phyloP scores from a whole-genome alignment of 2,113 vertebrate genomes.

The Dromiciops gliroides region DNA sequence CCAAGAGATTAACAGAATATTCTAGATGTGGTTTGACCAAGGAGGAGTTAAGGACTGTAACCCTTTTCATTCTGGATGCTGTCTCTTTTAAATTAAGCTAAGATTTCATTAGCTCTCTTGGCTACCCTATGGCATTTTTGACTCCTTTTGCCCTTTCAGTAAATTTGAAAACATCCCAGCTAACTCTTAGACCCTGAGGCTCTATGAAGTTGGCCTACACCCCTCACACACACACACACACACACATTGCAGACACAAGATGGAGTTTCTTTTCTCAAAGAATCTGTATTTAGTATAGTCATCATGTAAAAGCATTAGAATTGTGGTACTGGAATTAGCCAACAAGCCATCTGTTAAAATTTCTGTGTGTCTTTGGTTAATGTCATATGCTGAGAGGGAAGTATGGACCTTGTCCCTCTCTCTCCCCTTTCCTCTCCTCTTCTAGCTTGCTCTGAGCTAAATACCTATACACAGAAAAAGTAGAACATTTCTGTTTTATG shows the following conservation, averaged over 20 bases:
- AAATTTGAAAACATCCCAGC: background rate
- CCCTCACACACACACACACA: too few species aligned
- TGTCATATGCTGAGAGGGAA: background rate
- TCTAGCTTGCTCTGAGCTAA: background rate
- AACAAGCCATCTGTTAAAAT: background rate
- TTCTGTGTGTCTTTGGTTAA: background rate
- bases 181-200: background rate
- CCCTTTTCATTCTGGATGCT: background rate
- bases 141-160: background rate
- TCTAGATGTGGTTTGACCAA: background rate
- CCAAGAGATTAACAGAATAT: background rate
- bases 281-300: constrained; percentile 9
- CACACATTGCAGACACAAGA: background rate
- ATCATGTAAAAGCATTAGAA: background rate
- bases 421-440: background rate
- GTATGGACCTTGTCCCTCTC: background rate
- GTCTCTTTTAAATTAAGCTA: background rate
- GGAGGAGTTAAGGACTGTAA: background rate
- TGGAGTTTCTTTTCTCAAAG: background rate
- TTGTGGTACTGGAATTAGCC: background rate
- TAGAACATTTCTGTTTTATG: background rate
- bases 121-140: background rate
- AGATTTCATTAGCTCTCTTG: background rate
- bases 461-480: background rate
- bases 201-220: background rate